phyloP scores from a whole-genome alignment of 2,113 vertebrate genomes.

The Nothoprocta perdicaria region DNA sequence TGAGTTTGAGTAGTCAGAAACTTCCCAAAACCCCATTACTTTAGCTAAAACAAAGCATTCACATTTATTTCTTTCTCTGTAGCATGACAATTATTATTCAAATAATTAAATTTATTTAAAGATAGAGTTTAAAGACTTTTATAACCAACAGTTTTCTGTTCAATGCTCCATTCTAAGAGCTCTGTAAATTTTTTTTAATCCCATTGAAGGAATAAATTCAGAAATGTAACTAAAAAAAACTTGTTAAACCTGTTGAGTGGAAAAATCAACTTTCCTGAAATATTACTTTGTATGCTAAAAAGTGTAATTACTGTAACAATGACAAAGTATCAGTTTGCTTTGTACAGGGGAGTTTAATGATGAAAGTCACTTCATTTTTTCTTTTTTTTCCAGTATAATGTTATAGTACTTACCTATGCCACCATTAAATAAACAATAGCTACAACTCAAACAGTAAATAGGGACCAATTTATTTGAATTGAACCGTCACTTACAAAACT shows the following conservation, averaged over 20 bases:
- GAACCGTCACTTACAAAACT: slow-evolving; percentile 40
- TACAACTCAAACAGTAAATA: slow-evolving; percentile 41
- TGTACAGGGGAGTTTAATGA: slow-evolving; percentile 23
- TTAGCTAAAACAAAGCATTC: background rate
- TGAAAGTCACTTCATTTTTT: background rate
- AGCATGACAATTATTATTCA: background rate
- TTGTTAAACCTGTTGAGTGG: background rate
- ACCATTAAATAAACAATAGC: slow-evolving; percentile 22
- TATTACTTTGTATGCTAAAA: background rate
- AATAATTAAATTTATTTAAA: background rate
- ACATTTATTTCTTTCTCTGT: background rate
- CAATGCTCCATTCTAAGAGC: background rate
- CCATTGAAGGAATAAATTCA: background rate
- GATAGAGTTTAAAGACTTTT: background rate
- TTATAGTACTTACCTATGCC: background rate
- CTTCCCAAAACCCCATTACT: background rate
- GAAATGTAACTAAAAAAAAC: background rate
- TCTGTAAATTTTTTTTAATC: background rate
- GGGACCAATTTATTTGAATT: slow-evolving; percentile 44
- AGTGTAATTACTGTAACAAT: background rate
- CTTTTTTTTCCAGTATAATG: background rate
- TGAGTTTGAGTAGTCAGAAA: background rate
- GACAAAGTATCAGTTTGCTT: background rate
- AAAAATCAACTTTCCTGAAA: background rate
- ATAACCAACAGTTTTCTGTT: too few species aligned